A percentile compares a stretch with the other conserved stretches of the same genome.
Conservation (phyloP, 2,888 invertebrate species). For the Acanthococcus lagerstroemiae region DNA sequence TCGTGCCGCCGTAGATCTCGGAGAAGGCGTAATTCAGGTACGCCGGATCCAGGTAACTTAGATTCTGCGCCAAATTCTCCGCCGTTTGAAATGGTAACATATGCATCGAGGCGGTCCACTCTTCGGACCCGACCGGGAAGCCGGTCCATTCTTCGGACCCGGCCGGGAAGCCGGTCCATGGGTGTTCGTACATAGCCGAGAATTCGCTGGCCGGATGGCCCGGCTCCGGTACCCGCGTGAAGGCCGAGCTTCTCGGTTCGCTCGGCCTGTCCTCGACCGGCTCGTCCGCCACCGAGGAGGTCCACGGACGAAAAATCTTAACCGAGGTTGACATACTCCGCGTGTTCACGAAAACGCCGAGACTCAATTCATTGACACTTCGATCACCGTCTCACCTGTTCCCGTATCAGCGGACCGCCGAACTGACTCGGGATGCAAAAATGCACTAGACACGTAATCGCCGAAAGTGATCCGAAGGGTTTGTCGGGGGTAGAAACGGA, state of each 20-base stretch:
- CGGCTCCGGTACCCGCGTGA: constrained; percentile 18
- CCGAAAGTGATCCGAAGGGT: constrained; percentile 9
- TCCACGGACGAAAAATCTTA: constrained; percentile 28
- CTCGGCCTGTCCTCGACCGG: neutral
- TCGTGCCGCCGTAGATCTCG: constrained; percentile 40
- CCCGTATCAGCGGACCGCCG: neutral
- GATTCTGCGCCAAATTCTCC: constrained; percentile 10
- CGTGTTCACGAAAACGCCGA: neutral
- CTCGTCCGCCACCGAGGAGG: constrained; percentile 4
- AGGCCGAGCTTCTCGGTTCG: neutral
- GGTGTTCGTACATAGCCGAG: neutral
- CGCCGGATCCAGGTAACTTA: constrained; percentile 24
- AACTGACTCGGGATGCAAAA: constrained; percentile 13
- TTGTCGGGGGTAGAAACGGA: constrained; percentile 13
- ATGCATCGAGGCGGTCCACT: constrained; percentile 7
- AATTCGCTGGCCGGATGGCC: constrained; percentile 9
- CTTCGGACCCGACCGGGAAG: neutral
- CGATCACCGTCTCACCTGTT: neutral
- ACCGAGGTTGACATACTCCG: constrained; percentile 6
- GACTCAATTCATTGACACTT: neutral
- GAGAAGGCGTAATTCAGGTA: constrained; percentile 8
- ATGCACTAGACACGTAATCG: neutral
- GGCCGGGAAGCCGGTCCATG: neutral
- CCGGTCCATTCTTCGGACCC: neutral
- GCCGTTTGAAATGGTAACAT: constrained; percentile 5